Evolutionary conservation across 2,113 vertebrate genomes (phyloP).

Genomic region (Colius striatus): DNA sequence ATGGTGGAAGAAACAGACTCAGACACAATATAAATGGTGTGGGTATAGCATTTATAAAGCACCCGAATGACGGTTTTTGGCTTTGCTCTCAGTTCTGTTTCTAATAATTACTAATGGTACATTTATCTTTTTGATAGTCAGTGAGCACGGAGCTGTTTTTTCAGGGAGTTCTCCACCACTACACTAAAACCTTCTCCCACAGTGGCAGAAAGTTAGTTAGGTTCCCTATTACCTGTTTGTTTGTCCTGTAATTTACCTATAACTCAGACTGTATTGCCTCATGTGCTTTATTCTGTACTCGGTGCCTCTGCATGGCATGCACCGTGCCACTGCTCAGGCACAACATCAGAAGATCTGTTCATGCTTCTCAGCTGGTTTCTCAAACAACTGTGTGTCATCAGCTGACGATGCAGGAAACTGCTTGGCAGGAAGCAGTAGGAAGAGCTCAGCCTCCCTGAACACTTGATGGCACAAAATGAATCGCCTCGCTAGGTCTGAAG

Average conservation of each 20-base stretch:
- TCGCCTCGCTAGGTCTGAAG: background rate
- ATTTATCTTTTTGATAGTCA: background rate
- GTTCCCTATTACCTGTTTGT: background rate
- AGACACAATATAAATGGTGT: background rate
- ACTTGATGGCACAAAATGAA: background rate
- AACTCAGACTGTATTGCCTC: background rate
- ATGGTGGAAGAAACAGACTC: background rate
- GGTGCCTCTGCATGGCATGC: background rate
- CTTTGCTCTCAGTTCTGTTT: background rate
- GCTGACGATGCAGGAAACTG: background rate
- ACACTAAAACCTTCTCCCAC: background rate
- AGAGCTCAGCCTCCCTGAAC: background rate
- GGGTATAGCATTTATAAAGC: background rate
- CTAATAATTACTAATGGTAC: background rate
- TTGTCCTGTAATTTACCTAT: background rate
- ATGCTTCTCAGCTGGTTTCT: background rate
- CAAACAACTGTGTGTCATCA: background rate
- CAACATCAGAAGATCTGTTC: background rate
- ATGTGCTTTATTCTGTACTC: background rate
- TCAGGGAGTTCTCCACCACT: background rate
- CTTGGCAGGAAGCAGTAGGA: background rate
- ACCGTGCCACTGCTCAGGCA: background rate
- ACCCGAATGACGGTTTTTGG: background rate
- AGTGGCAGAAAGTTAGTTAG: background rate
- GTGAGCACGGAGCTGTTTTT: background rate